Percentiles rank a stretch among this genome's conserved stretches.
These are phyloP conservation scores for Abrostola tripartita DNA, from an alignment of 2,888 invertebrate species.

Conservation along the genomic window DNA sequence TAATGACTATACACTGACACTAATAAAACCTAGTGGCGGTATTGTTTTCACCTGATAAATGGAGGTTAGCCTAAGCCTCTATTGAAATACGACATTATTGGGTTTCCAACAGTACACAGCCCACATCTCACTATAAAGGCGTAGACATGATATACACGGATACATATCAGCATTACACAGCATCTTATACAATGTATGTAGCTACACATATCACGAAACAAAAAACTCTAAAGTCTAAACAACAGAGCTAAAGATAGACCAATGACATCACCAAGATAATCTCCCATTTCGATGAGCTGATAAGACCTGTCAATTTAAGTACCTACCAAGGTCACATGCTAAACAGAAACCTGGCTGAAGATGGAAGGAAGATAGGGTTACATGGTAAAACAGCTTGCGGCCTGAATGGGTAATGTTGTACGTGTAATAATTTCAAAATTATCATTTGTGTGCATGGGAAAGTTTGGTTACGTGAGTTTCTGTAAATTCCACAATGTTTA, in stretches of 20 bases:
- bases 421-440: slow-evolving; percentile 35
- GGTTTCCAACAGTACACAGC: too few relatives aligned
- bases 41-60: too few relatives aligned
- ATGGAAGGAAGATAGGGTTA: slow-evolving; percentile 47
- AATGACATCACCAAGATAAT: slow-evolving; percentile 11
- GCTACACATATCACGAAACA: too few relatives aligned
- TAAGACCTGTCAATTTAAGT: slow-evolving; percentile 61
- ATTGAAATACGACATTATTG: too few relatives aligned
- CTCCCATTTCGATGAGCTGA: slow-evolving; percentile 24
- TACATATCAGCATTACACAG: too few relatives aligned
- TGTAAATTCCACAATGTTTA: background rate
- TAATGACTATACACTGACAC: too few relatives aligned
- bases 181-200: too few relatives aligned
- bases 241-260: slow-evolving; percentile 1
- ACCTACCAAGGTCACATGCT: slow-evolving; percentile 62
- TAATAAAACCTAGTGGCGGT: too few relatives aligned
- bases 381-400: slow-evolving; percentile 47
- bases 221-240: background rate
- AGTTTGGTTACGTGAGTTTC: background rate
- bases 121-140: too few relatives aligned
- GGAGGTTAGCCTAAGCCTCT: too few relatives aligned
- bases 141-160: too few relatives aligned
- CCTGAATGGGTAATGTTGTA: slow-evolving; percentile 41
- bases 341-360: slow-evolving; percentile 46
- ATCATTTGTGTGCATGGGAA: slow-evolving; percentile 30